Conservation (phyloP, 2,113 vertebrate genomes). For the Carassius auratus region DNA sequence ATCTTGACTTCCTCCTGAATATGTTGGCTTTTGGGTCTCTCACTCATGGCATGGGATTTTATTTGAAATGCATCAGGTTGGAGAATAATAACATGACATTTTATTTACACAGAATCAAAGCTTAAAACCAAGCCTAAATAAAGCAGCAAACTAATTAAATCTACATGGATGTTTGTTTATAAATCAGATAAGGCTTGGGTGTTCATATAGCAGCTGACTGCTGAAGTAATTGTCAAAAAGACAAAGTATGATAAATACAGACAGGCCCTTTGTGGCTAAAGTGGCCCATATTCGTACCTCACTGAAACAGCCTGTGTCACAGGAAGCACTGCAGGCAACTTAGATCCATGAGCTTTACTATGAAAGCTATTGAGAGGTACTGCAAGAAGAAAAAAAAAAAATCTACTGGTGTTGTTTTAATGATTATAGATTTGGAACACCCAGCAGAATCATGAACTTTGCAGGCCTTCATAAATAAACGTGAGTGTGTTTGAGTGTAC, state of each 20-base stretch:
- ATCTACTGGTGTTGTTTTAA: slow-evolving; percentile 66
- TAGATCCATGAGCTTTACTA: slow-evolving; percentile 9
- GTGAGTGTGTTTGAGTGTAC: not conserved
- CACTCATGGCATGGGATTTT: not conserved
- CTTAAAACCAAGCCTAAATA: not conserved
- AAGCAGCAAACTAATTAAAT: not conserved
- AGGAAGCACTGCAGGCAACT: slow-evolving; percentile 51
- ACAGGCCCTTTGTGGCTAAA: not conserved
- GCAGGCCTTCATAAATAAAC: slow-evolving; percentile 1
- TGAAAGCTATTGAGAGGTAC: slow-evolving; percentile 34
- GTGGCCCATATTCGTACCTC: slow-evolving; percentile 45
- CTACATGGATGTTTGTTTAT: slow-evolving; percentile 12
- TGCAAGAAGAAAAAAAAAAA: slow-evolving; percentile 59
- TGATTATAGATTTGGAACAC: slow-evolving; percentile 72
- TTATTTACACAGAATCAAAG: not conserved
- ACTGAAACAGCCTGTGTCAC: slow-evolving; percentile 20
- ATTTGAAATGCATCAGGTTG: not conserved
- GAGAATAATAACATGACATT: not conserved
- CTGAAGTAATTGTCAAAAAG: slow-evolving; percentile 29
- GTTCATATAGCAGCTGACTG: slow-evolving; percentile 10
- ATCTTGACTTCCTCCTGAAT: not conserved
- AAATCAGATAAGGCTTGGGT: not conserved
- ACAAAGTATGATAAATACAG: slow-evolving; percentile 45
- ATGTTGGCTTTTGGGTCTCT: not conserved
- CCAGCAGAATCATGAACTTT: slow-evolving; percentile 57